Evolutionary conservation across 2,888 invertebrate species (phyloP), one percentile per base, ranked within the genome.

Genomic region (Linnaemya vulpina): DNA sequence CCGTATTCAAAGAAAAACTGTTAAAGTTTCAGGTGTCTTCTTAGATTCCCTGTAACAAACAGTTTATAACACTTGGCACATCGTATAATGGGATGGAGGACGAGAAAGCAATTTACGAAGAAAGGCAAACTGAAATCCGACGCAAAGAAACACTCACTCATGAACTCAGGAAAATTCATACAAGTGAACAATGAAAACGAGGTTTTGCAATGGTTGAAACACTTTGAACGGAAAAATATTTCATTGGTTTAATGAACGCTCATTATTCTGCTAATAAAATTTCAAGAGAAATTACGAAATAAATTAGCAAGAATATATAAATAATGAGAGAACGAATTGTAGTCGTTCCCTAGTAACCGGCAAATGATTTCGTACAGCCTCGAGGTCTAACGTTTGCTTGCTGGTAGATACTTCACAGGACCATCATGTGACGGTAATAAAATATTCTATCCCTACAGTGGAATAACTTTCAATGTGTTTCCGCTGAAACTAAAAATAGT

Each of bases 151-250:
- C 30, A 30, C 30, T 30, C 0, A 62, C 20, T 53, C 15, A 22
- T 25, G 22, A 25, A 53, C 22, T 63, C 25, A 25, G 8, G 53
- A n/a, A 38, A 77, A 38, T 38, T 60, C n/a, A 38, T 70, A 60
- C 40, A 77, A 62, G n/a, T 58, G 25, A 22, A 58, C 58, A 55
- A 68, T 49, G 46, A 35, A 77, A 22, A 25, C 1, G 20, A 9
- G n/a, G 17, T 22, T 65, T 65, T 55, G n/a, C 30, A 40, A 55
- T 17, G 55, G 30, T 43, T 65, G 13, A 63, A 40, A n/a, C 2
- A 22, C 17, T 38, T 60, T 60, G 7, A 60, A n/a, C n/a, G 38
- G 4, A 38, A 38, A 60, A 17, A 60, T n/a, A 10, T 60, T 17
- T 17, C 11, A 60, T 11, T 60, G 17, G 5, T 10, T 17, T n/a